phyloP scores from a whole-genome alignment of 2,797 vertebrate genomes.

The Acanthurus tractus region DNA sequence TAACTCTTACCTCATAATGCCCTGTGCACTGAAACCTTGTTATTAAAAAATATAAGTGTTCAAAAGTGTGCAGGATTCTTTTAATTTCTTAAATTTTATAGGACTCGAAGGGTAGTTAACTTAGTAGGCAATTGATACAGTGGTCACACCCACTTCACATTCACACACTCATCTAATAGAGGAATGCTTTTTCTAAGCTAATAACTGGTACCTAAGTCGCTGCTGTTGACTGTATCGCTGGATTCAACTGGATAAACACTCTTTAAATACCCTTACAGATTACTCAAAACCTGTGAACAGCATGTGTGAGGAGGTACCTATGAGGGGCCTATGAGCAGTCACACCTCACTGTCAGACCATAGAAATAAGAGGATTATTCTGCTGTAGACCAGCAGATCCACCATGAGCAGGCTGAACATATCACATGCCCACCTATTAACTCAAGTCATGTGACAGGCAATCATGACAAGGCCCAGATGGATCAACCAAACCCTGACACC shows the following conservation, averaged over 20 bases:
- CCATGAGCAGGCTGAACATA: neutral
- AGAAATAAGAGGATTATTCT: constrained; percentile 63
- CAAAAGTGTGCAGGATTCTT: neutral
- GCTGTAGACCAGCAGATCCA: constrained; percentile 11
- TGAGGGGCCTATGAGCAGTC: neutral
- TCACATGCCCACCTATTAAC: constrained; percentile 13
- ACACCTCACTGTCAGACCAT: constrained; percentile 14
- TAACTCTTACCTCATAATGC: neutral
- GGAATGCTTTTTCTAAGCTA: no score
- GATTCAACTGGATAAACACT: no score
- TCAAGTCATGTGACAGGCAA: constrained; percentile 65
- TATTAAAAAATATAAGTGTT: neutral
- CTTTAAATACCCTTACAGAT: neutral
- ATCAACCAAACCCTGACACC: constrained; percentile 51
- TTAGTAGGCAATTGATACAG: neutral
- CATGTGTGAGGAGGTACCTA: neutral
- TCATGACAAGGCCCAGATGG: constrained; percentile 27
- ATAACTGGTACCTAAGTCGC: no score
- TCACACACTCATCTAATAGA: no score
- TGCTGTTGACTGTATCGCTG: no score
- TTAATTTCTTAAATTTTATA: neutral
- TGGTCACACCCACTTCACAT: no score
- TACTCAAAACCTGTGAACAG: neutral
- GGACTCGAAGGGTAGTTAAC: neutral
- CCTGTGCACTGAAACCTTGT: neutral